These are phyloP conservation scores for Cuculus canorus DNA, from an alignment of 2,797 vertebrate species.

Conservation along the genomic window DNA sequence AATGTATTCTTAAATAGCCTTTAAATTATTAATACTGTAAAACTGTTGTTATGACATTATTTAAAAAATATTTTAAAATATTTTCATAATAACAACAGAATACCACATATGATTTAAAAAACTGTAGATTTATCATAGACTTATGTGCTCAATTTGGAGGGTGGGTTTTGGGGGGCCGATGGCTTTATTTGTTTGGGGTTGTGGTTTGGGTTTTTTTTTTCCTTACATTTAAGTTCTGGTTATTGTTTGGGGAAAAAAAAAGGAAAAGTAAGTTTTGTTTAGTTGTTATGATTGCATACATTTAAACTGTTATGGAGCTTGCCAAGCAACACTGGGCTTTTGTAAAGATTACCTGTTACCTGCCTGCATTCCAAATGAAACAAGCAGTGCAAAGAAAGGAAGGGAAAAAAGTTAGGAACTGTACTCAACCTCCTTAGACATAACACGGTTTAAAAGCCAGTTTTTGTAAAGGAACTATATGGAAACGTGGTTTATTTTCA, in stretches of 20 bases:
- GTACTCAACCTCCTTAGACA: slow-evolving; percentile 44
- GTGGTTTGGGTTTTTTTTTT: not conserved
- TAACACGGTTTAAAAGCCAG: slow-evolving; percentile 66
- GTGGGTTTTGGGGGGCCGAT: not conserved
- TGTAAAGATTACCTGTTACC: slow-evolving; percentile 54
- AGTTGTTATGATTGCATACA: not conserved
- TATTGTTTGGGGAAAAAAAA: not conserved
- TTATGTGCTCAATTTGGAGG: not conserved
- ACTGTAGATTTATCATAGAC: not conserved
- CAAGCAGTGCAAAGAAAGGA: not conserved
- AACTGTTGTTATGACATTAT: slow-evolving; percentile 3
- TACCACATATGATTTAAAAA: not conserved
- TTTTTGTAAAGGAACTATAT: slow-evolving; percentile 61
- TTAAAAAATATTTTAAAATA: slow-evolving; percentile 27
- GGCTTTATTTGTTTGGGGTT: not conserved
- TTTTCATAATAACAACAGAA: slow-evolving; percentile 16
- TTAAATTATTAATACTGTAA: slow-evolving; percentile 30
- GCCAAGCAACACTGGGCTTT: not conserved
- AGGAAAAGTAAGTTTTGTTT: not conserved
- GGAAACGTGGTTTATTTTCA: slow-evolving; percentile 76
- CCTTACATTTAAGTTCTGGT: not conserved
- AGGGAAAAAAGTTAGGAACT: slow-evolving; percentile 38
- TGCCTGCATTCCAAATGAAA: slow-evolving; percentile 52
- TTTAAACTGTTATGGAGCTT: slow-evolving; percentile 13
- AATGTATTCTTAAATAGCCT: not conserved